A percentile compares a stretch with the other conserved stretches of the same genome.
phyloP scores from a whole-genome alignment of 2,113 vertebrate species.

The Carassius auratus region DNA sequence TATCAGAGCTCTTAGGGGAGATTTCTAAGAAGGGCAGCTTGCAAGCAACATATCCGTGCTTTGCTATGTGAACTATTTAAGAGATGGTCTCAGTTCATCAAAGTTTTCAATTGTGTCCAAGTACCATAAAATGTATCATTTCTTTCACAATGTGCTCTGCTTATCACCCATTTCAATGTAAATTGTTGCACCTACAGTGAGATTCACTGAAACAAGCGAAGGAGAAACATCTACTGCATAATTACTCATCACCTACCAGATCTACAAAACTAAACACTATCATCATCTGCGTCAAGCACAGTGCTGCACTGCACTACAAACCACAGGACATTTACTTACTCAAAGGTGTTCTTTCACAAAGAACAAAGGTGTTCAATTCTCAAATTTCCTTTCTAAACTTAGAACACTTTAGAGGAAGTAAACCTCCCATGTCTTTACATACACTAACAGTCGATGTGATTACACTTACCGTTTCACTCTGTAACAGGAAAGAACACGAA shows the following conservation, averaged over 20 bases:
- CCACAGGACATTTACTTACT: not conserved
- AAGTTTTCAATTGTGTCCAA: not conserved
- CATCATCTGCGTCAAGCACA: not conserved
- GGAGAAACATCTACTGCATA: not conserved
- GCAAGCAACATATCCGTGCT: not conserved
- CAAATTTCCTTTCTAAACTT: not conserved
- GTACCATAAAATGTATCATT: not conserved
- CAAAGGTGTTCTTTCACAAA: not conserved
- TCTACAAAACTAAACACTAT: constrained; percentile 3
- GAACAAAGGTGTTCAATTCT: not conserved
- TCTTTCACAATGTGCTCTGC: not conserved
- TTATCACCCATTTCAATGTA: not conserved
- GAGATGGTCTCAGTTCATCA: not conserved
- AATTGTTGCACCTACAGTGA: not conserved
- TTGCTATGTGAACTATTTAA: not conserved
- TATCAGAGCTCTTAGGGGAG: not conserved
- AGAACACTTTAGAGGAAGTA: not conserved
- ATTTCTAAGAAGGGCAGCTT: not conserved
- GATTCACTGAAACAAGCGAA: not conserved
- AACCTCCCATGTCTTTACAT: not conserved
- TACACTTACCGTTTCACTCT: constrained; percentile 51
- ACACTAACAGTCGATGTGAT: constrained; percentile 26
- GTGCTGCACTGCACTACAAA: not conserved
- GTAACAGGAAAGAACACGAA: constrained; percentile 51
- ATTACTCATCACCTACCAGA: not conserved